Percentiles rank a stretch among this genome's conserved stretches.
phyloP scores from a whole-genome alignment of 2,113 vertebrate species.

The Dicaeum eximium region DNA sequence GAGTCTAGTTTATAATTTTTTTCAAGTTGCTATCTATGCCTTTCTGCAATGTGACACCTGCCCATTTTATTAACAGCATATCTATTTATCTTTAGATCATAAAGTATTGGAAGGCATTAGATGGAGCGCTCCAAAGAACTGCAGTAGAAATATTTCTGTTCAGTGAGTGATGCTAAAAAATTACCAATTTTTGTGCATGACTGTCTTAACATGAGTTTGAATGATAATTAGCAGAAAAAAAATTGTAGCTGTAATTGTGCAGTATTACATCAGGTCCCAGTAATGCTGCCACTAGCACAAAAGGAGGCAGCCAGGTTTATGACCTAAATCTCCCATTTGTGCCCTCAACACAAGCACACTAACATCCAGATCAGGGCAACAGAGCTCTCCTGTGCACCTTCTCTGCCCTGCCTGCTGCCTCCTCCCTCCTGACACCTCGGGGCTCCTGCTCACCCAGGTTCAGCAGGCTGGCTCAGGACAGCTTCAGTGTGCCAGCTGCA shows the following conservation, averaged over 20 bases:
- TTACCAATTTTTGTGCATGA: background rate
- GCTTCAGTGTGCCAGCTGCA: background rate
- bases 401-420: background rate
- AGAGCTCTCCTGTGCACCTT: too few species aligned
- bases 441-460: too few species aligned
- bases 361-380: too few species aligned
- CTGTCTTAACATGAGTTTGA: background rate
- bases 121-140: background rate
- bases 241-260: background rate
- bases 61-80: background rate
- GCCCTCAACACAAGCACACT: background rate
- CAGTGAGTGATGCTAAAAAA: background rate
- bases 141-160: background rate
- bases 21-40: background rate
- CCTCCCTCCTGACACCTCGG: accelerated
- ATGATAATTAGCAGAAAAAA: background rate
- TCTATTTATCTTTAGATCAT: background rate
- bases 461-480: background rate
- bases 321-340: background rate
- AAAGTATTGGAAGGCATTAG: background rate
- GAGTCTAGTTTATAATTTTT: background rate
- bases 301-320: background rate
- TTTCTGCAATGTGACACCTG: background rate
- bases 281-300: background rate
- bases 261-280: background rate